Evolutionary conservation across 2,113 vertebrate species (phyloP).

Genomic region (Anguilla rostrata): DNA sequence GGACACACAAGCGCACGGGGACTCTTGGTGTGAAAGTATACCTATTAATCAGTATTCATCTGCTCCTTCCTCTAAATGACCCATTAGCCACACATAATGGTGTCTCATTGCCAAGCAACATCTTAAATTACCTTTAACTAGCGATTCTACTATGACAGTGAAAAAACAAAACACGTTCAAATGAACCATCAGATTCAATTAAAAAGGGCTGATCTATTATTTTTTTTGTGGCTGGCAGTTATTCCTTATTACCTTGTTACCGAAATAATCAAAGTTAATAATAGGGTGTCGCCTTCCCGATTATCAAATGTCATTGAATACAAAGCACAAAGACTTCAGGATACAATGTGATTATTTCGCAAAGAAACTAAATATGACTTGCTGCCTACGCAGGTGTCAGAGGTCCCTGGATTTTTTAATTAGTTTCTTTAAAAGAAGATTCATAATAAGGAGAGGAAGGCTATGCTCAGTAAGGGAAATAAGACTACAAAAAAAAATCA

Average conservation of each 20-base stretch:
- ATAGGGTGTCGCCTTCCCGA: slow-evolving; percentile 40
- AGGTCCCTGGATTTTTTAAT: slow-evolving; percentile 13
- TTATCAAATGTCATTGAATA: slow-evolving; percentile 40
- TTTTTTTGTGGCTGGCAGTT: slow-evolving; percentile 39
- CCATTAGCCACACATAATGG: slow-evolving; percentile 66
- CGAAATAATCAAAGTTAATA: slow-evolving; percentile 45
- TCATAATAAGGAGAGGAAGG: neutral
- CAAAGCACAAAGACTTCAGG: slow-evolving; percentile 29
- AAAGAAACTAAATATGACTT: slow-evolving; percentile 10
- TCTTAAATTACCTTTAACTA: slow-evolving; percentile 64
- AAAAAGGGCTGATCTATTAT: slow-evolving; percentile 45
- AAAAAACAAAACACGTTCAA: slow-evolving; percentile 41
- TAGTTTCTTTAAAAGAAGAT: neutral
- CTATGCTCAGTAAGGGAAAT: neutral
- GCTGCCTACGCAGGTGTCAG: slow-evolving; percentile 11
- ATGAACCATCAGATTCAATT: slow-evolving; percentile 59
- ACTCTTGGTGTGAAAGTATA: slow-evolving; percentile 58
- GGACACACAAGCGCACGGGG: slow-evolving; percentile 43
- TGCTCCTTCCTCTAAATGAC: slow-evolving; percentile 59
- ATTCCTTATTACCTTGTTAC: slow-evolving; percentile 57
- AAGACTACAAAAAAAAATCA: neutral
- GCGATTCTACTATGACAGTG: slow-evolving; percentile 51
- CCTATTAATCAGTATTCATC: slow-evolving; percentile 65
- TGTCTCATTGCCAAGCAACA: slow-evolving; percentile 59
- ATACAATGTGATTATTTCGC: slow-evolving; percentile 33